phyloP scores from a whole-genome alignment of 1,140 invertebrate species.

The Drosophila auraria region DNA sequence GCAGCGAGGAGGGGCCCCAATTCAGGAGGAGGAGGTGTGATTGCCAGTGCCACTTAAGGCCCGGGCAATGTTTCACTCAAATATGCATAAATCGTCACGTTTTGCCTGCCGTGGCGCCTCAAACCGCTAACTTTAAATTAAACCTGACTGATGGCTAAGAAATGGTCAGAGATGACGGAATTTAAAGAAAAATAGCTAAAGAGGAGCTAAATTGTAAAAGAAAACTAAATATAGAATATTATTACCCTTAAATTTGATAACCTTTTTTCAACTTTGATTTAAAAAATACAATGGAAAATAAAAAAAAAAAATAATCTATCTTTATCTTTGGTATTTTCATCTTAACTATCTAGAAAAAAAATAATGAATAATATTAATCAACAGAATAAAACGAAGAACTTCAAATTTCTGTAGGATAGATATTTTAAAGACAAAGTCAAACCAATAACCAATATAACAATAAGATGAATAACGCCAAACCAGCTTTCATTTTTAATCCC shows the following conservation, averaged over 20 bases:
- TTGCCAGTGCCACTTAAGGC: constrained; percentile 34
- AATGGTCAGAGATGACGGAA: constrained; percentile 14
- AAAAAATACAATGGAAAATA: no score
- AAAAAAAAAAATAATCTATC: no score
- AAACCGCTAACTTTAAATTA: constrained; percentile 38
- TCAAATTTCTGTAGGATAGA: neutral
- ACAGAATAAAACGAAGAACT: neutral
- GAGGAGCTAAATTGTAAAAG: no score
- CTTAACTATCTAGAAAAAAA: no score
- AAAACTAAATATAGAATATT: no score
- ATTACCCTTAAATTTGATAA: no score
- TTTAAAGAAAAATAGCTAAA: neutral
- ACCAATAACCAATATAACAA: neutral
- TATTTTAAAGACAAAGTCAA: no score
- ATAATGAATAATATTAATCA: no score
- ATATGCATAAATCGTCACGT: constrained; percentile 53
- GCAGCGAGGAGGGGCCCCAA: neutral
- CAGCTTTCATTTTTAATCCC: no score
- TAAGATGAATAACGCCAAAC: no score
- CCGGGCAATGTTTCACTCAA: constrained; percentile 33
- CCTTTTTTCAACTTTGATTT: no score
- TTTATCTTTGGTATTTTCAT: no score
- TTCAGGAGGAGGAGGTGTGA: neutral
- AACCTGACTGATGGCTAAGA: constrained; percentile 15
- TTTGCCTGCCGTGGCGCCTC: constrained; percentile 36